Conservation (phyloP, 1,140 invertebrate species). For the Euwallacea similis region DNA sequence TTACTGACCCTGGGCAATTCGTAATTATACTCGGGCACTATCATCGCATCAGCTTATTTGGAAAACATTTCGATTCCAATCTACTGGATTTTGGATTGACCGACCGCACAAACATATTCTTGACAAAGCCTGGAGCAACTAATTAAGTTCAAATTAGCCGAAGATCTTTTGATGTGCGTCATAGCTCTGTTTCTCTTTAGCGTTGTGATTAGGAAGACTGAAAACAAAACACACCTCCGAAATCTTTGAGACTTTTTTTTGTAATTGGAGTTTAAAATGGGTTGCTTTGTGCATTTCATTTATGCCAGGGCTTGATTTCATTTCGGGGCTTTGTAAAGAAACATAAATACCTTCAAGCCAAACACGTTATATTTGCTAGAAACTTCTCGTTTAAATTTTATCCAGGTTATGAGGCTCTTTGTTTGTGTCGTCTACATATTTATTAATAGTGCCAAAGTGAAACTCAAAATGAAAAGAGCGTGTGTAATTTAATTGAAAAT, state of each 20-base stretch:
- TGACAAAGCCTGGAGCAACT: background rate
- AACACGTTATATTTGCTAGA: too few relatives aligned
- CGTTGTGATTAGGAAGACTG: background rate
- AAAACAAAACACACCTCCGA: slow-evolving; percentile 7
- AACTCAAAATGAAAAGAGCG: background rate
- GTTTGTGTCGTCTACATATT: too few relatives aligned
- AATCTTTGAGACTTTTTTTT: too few relatives aligned
- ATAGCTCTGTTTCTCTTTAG: slow-evolving; percentile 1
- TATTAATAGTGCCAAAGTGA: background rate
- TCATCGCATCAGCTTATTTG: background rate
- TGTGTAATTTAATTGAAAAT: slow-evolving; percentile 20
- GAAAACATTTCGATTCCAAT: background rate
- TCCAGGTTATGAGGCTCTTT: too few relatives aligned
- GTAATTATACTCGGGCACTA: too few relatives aligned
- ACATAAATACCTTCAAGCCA: too few relatives aligned
- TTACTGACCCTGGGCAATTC: background rate
- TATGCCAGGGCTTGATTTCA: background rate
- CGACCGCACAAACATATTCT: background rate
- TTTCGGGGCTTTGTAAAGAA: too few relatives aligned
- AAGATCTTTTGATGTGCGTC: slow-evolving; percentile 11
- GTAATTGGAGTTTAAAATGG: too few relatives aligned
- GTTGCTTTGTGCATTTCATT: too few relatives aligned
- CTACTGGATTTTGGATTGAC: background rate
- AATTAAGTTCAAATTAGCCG: background rate
- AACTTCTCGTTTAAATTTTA: too few relatives aligned